Conservation (phyloP, 2,888 invertebrate genomes). For the Drosophila emarginata region DNA sequence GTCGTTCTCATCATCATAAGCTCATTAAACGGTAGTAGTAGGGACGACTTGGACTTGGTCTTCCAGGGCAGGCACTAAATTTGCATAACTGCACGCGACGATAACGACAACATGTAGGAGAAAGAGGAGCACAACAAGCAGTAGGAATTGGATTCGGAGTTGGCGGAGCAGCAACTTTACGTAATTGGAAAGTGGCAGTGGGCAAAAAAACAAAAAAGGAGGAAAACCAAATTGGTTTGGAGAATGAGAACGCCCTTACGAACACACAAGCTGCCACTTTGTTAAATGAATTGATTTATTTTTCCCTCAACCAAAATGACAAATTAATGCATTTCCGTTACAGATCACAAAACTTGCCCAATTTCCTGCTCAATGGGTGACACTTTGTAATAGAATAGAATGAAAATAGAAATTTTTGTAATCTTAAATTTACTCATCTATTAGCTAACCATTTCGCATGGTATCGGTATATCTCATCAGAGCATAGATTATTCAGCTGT, state of each 20-base stretch:
- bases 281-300: slow-evolving; percentile 68
- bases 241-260: slow-evolving; percentile 16
- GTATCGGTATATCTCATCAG: slow-evolving; percentile 39
- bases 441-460: not conserved
- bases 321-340: slow-evolving; percentile 75
- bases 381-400: not conserved
- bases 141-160: not conserved
- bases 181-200: slow-evolving; percentile 72
- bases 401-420: slow-evolving; percentile 17
- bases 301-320: slow-evolving; percentile 59
- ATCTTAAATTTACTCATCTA: not conserved
- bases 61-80: slow-evolving; percentile 35
- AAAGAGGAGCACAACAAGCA: too few relatives aligned
- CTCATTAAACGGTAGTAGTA: slow-evolving; percentile 62
- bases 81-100: slow-evolving; percentile 71
- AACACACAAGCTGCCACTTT: slow-evolving; percentile 22
- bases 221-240: slow-evolving; percentile 14
- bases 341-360: slow-evolving; percentile 51
- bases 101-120: not conserved
- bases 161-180: slow-evolving; percentile 39
- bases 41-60: slow-evolving; percentile 19
- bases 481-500: slow-evolving; percentile 42
- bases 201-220: slow-evolving; percentile 13
- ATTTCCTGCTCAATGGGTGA: slow-evolving; percentile 44
- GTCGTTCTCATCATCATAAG: slow-evolving; percentile 52